Percentiles rank a stretch among this genome's conserved stretches.
Conservation (phyloP, 2,888 invertebrate genomes). For the Idaea straminata region DNA sequence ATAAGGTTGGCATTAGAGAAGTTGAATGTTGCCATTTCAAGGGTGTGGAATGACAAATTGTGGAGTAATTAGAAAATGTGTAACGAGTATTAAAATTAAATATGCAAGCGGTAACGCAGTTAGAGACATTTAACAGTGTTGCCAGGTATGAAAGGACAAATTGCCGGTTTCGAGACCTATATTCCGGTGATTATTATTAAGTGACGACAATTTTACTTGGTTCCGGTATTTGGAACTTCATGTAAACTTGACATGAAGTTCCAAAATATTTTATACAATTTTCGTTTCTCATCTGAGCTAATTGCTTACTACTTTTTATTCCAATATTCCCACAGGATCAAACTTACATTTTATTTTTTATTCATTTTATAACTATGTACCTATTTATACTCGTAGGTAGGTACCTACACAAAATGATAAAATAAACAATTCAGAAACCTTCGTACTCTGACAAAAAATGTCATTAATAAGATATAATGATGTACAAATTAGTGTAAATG, state of each 20-base stretch:
- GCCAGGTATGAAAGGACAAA: slow-evolving; percentile 17
- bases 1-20: not conserved
- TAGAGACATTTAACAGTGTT: slow-evolving; percentile 24
- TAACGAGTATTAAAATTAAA: slow-evolving; percentile 29
- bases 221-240: too few relatives aligned
- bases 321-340: too few relatives aligned
- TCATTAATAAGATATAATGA: not conserved
- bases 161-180: slow-evolving; percentile 14
- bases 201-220: not conserved
- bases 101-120: slow-evolving; percentile 25
- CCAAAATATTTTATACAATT: too few relatives aligned
- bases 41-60: slow-evolving; percentile 32
- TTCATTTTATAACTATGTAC: too few relatives aligned
- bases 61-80: slow-evolving; percentile 30
- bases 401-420: not conserved
- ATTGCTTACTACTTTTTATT: too few relatives aligned
- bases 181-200: slow-evolving; percentile 13
- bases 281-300: too few relatives aligned
- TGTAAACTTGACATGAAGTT: too few relatives aligned
- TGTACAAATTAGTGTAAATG: not conserved
- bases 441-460: not conserved
- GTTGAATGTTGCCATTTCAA: slow-evolving; percentile 12
- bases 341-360: too few relatives aligned
- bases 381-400: too few relatives aligned
- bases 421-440: not conserved